phyloP scores from a whole-genome alignment of 2,888 invertebrate genomes.

The Macaria liturata region DNA sequence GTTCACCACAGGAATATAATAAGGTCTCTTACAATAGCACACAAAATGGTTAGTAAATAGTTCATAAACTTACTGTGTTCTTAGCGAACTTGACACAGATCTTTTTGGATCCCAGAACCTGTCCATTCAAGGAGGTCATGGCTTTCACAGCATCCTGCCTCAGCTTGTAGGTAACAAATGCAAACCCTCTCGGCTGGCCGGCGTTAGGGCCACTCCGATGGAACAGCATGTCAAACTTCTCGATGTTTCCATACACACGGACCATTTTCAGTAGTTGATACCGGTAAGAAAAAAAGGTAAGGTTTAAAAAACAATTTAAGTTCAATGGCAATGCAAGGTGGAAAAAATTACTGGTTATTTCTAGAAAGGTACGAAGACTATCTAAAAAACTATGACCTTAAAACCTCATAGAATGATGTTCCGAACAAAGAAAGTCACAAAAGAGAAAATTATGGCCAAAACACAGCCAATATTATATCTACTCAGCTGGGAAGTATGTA shows the following conservation, averaged over 20 bases:
- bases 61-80: constrained; percentile 68
- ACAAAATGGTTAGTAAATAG: too few relatives aligned
- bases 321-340: too few relatives aligned
- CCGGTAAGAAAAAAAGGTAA: constrained; percentile 86
- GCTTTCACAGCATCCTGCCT: constrained; percentile 88
- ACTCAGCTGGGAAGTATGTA: too few relatives aligned
- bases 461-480: too few relatives aligned
- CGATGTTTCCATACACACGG: constrained; percentile 96
- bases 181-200: constrained; percentile 96
- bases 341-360: too few relatives aligned
- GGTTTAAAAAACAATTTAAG: constrained; percentile 45
- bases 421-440: too few relatives aligned
- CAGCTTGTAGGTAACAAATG: constrained; percentile 93
- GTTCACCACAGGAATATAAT: too few relatives aligned
- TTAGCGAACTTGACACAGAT: constrained; percentile 93
- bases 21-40: too few relatives aligned
- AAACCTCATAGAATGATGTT: too few relatives aligned
- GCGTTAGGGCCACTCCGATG: constrained; percentile 94
- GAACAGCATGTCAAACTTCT: constrained; percentile 97
- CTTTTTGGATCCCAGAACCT: constrained; percentile 88
- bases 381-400: too few relatives aligned
- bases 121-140: constrained; percentile 88
- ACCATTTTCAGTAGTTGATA: constrained; percentile 98
- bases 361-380: too few relatives aligned
- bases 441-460: too few relatives aligned